Evolutionary conservation across 2,888 invertebrate species (phyloP).

Genomic region (Athrips mouffetella): DNA sequence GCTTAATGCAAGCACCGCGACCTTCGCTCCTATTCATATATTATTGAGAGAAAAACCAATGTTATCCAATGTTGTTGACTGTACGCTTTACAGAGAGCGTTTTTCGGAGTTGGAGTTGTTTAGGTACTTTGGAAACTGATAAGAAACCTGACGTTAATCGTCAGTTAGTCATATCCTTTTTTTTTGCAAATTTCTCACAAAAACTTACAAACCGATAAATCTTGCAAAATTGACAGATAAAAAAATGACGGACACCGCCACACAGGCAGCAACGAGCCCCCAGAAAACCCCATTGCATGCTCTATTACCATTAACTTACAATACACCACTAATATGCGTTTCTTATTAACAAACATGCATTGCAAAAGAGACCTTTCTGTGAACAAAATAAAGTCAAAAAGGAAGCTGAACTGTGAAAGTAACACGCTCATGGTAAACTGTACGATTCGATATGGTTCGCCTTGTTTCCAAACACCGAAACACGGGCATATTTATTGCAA

Average conservation of each 20-base stretch:
- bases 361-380: neutral
- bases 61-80: too few relatives aligned
- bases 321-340: neutral
- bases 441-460: slow-evolving; percentile 65
- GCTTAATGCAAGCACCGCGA: too few relatives aligned
- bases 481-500: slow-evolving; percentile 70
- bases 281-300: slow-evolving; percentile 44
- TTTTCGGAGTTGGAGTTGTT: too few relatives aligned
- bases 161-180: neutral
- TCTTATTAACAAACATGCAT: neutral
- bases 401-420: neutral
- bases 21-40: too few relatives aligned
- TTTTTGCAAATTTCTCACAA: neutral
- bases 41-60: too few relatives aligned
- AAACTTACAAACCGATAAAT: slow-evolving; percentile 26
- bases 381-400: neutral
- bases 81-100: too few relatives aligned
- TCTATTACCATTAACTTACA: slow-evolving; percentile 53
- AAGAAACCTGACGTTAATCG: too few relatives aligned
- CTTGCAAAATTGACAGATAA: slow-evolving; percentile 24
- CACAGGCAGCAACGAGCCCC: slow-evolving; percentile 32
- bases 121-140: too few relatives aligned
- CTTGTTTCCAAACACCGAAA: slow-evolving; percentile 69
- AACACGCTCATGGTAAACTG: slow-evolving; percentile 25
- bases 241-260: slow-evolving; percentile 43